Evolutionary conservation across 2,113 vertebrate genomes (phyloP), one percentile per base, ranked within the genome.

Genomic region (Podocnemis expansa): DNA sequence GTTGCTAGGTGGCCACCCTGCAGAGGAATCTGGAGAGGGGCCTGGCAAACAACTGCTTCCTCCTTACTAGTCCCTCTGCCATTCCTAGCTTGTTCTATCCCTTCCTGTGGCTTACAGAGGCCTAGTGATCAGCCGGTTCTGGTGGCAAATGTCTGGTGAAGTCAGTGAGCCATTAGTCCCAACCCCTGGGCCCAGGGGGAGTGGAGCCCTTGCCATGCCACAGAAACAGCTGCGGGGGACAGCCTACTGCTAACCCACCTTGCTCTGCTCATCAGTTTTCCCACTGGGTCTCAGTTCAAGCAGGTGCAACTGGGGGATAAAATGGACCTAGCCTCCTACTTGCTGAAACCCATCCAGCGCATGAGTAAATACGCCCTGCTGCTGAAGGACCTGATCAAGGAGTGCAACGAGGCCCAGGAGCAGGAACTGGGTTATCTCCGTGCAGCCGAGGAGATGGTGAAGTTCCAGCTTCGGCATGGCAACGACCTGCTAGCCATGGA

Each of bases 401-500:
- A 99, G 97, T 99, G 99, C 45, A 97, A 98, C 0, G 98, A 99
- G 93, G 98, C 98, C 1, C 98, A 99, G 81, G 97, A 97, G 94
- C 99, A 99, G 96, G 99, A 99, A 97, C 97, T 99, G 86, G 97
- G 94, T 10, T 98, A 99, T 87, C 98, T 99, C 51, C 98, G 96
- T 56, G 99, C 99, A 0, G 99, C 99, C 19, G 98, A 99, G 89
- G 99, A 99, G 95, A 99, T 99, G 96, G 99, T 99, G 94, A 99
- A 98, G 96, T 99, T 99, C 94, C 99, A 99, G 97, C 98, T 99
- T 45, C 98, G 98, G 70, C 99, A 99, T 0, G 99, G 99, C 92
- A 99, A 99, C 2, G 99, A 99, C 97, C 98, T 99, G 95, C 98
- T 99, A 73, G 99, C 99, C 38, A 99, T 99, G 99, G 99, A 99